Evolutionary conservation across 2,113 vertebrate species (phyloP).

Genomic region (Bungarus multicinctus): DNA sequence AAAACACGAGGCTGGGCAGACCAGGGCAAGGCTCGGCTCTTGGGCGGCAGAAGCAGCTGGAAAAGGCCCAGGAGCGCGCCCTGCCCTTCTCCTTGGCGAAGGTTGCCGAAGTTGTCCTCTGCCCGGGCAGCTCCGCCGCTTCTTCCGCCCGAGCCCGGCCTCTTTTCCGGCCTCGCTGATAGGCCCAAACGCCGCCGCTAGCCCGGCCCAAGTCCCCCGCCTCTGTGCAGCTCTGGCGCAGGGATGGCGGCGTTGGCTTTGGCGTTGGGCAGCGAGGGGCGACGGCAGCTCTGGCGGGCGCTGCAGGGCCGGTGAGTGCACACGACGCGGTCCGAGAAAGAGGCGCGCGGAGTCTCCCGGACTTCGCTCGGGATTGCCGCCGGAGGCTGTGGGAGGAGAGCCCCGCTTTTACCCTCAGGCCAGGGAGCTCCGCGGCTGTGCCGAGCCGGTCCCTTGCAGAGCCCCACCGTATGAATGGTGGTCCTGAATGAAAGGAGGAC

Average conservation of each 20-base stretch:
- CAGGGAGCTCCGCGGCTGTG: neutral
- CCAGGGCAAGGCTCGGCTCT: neutral
- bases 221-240: neutral
- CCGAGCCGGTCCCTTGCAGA: neutral
- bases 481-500: neutral
- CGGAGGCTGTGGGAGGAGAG: neutral
- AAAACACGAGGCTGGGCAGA: neutral
- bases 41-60: neutral
- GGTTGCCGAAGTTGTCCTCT: neutral
- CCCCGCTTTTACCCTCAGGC: neutral
- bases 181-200: neutral
- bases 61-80: neutral
- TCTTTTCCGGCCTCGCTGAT: neutral
- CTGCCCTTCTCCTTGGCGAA: neutral
- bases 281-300: conserved; percentile 1
- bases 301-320: conserved; percentile 51
- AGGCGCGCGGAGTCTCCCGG: neutral
- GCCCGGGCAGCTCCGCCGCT: neutral
- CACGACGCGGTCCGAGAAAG: neutral
- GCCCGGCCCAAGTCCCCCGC: neutral
- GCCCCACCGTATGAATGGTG: neutral
- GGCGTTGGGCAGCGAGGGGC: neutral
- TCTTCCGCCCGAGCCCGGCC: neutral
- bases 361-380: neutral
- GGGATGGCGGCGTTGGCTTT: neutral